These are phyloP conservation scores for Acanthosoma haemorrhoidale DNA, from an alignment of 2,888 invertebrate species.

Conservation along the genomic window DNA sequence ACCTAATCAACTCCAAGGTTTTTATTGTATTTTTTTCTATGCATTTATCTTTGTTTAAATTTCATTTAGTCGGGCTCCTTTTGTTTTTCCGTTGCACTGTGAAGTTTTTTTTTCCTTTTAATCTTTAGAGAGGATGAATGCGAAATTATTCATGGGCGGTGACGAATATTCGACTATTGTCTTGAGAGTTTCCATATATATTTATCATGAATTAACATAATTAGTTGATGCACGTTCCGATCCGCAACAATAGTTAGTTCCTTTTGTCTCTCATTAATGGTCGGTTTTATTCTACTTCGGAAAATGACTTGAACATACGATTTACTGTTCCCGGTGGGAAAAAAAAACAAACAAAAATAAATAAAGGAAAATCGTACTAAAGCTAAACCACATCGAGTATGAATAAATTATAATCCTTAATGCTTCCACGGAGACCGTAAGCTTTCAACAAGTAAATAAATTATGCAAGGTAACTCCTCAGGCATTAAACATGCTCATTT, in stretches of 20 bases:
- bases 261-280: too few relatives aligned
- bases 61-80: too few relatives aligned
- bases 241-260: too few relatives aligned
- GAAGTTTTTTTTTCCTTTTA: too few relatives aligned
- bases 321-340: too few relatives aligned
- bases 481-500: not conserved
- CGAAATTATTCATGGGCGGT: not conserved
- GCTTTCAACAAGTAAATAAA: not conserved
- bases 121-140: not conserved
- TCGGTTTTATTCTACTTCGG: too few relatives aligned
- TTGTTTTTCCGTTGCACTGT: too few relatives aligned
- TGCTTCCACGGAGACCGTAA: not conserved
- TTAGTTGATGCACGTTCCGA: too few relatives aligned
- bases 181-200: not conserved
- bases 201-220: not conserved
- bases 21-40: not conserved
- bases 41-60: not conserved
- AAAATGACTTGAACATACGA: too few relatives aligned
- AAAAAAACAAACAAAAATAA: too few relatives aligned
- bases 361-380: too few relatives aligned
- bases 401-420: not conserved
- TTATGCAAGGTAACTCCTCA: not conserved
- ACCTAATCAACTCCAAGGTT: not conserved
- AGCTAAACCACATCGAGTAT: not conserved
- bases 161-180: not conserved